Conservation (phyloP, 2,888 invertebrate species). For the Euzophera pinguis region DNA sequence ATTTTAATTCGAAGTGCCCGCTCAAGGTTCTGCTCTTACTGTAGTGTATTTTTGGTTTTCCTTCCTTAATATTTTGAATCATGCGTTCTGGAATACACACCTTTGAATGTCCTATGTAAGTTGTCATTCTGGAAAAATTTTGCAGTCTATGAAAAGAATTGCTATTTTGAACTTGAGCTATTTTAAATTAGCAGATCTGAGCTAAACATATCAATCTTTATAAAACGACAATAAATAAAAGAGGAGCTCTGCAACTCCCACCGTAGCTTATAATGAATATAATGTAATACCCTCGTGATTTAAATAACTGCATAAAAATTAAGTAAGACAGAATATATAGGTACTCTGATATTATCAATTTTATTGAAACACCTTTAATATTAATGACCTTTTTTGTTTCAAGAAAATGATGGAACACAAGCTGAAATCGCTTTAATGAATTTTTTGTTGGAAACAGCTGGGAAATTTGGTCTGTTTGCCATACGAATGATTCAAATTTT, state of each 20-base stretch:
- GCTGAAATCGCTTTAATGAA: background rate
- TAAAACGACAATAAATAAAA: too few species aligned
- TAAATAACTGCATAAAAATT: too few species aligned
- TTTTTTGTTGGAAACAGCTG: background rate
- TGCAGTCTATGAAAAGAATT: too few species aligned
- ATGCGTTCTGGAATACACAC: background rate
- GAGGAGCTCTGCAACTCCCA: too few species aligned
- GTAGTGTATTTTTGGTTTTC: conserved; percentile 49
- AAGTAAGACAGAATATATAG: too few species aligned
- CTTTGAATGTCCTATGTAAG: background rate
- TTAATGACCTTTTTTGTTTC: background rate
- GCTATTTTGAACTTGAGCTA: too few species aligned
- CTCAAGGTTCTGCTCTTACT: conserved; percentile 48
- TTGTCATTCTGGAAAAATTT: too few species aligned
- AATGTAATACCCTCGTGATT: too few species aligned
- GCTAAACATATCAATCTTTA: too few species aligned
- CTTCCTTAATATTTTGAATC: conserved; percentile 19
- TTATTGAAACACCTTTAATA: background rate
- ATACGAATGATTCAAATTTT: too few species aligned
- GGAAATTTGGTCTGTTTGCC: background rate
- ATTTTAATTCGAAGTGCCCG: conserved; percentile 42
- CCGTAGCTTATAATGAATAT: too few species aligned
- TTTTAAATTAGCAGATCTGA: too few species aligned
- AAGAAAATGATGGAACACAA: background rate
- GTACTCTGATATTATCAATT: background rate